Conservation (phyloP, 2,113 vertebrate species). For the human (Homo sapiens) region DNA sequence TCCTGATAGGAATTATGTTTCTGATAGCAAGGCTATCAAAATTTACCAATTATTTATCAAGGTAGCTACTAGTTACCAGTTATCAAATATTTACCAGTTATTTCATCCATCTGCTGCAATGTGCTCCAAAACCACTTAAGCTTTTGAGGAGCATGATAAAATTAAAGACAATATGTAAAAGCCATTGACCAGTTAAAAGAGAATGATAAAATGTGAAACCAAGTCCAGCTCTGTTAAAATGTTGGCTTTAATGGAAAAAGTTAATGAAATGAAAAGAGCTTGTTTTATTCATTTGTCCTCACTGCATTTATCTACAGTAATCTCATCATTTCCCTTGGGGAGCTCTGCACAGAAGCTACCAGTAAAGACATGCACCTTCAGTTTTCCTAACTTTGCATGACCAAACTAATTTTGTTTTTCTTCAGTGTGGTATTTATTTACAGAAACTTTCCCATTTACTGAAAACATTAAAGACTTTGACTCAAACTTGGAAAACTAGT, state of each 20-base stretch:
- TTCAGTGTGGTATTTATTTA: constrained; percentile 14
- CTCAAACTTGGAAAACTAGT: constrained; percentile 48
- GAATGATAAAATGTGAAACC: background rate
- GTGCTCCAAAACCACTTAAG: background rate
- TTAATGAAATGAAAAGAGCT: background rate
- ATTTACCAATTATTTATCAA: background rate
- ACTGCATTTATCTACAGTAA: background rate
- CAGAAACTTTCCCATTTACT: constrained; percentile 15
- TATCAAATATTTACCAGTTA: background rate
- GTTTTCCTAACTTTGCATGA: background rate
- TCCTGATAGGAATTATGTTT: background rate
- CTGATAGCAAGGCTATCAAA: background rate
- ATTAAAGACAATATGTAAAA: background rate
- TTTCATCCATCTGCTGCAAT: background rate
- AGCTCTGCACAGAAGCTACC: background rate
- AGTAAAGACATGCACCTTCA: background rate
- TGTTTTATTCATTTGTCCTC: background rate
- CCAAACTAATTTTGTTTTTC: background rate
- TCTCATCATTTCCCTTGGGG: background rate
- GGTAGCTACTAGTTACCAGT: too few relatives aligned
- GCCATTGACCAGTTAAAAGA: background rate
- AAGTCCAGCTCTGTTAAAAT: background rate
- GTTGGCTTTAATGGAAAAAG: background rate
- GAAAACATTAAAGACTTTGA: constrained; percentile 60
- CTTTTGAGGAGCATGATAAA: background rate